A percentile compares a stretch with the other conserved stretches of the same genome.
Evolutionary conservation across 2,113 vertebrate species (phyloP).

Genomic region (Nothoprocta perdicaria): DNA sequence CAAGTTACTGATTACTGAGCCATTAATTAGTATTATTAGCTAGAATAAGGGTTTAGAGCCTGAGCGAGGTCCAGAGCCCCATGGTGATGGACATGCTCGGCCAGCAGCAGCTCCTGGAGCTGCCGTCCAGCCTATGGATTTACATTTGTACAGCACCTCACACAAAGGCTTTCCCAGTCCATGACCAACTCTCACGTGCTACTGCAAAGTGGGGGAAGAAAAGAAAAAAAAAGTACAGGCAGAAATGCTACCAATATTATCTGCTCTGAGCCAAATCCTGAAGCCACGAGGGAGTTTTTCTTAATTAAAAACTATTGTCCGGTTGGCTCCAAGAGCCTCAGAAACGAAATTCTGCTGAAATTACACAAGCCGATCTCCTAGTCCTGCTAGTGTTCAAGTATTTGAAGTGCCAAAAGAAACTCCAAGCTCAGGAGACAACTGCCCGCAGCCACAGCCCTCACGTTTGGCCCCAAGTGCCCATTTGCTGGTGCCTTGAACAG

Average conservation of each 20-base stretch:
- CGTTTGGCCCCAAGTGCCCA: not conserved
- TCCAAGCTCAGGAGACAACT: not conserved
- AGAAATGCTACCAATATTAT: not conserved
- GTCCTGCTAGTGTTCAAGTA: not conserved
- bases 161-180: not conserved
- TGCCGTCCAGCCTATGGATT: rapidly evolving
- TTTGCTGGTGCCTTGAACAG: rapidly evolving
- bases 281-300: not conserved
- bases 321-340: not conserved
- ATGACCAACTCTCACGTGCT: not conserved
- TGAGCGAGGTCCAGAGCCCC: not conserved
- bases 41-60: not conserved
- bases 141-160: not conserved
- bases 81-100: not conserved
- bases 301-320: slow-evolving; percentile 2
- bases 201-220: not conserved
- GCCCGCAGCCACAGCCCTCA: not conserved
- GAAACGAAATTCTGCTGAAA: not conserved
- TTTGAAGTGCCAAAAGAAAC: not conserved
- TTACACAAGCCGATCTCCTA: not conserved
- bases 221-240: not conserved
- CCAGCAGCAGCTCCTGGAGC: not conserved
- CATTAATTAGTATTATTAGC: not conserved
- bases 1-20: not conserved
- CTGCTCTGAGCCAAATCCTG: not conserved